A percentile compares a stretch with the other conserved stretches of the same genome.
Evolutionary conservation across 2,113 vertebrate genomes (phyloP).

Genomic region (Ptyas mucosa): DNA sequence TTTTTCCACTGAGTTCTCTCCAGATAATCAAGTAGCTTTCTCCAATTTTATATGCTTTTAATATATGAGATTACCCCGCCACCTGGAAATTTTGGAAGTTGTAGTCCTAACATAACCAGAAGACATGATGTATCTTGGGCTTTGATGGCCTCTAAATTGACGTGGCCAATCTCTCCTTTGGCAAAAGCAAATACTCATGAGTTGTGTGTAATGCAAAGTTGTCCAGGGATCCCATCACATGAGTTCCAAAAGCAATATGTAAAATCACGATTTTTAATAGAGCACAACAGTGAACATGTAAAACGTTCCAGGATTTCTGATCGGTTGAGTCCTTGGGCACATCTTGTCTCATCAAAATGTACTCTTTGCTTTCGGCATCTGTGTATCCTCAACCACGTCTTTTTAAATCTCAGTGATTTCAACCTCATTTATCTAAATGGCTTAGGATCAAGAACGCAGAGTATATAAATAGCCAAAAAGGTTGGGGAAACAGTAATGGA

Average conservation of each 20-base stretch:
- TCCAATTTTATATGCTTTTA: background rate
- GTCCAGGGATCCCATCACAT: too few relatives aligned
- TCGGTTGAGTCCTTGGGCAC: background rate
- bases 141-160: background rate
- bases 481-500: slow-evolving; percentile 1
- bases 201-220: background rate
- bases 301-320: background rate
- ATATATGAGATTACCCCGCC: background rate
- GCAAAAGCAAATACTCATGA: background rate
- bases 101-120: background rate
- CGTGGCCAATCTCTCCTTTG: background rate
- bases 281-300: background rate
- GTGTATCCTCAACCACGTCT: slow-evolving; percentile 14
- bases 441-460: background rate
- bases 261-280: background rate
- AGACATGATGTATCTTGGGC: background rate
- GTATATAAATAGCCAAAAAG: background rate
- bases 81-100: background rate
- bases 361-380: background rate
- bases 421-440: slow-evolving; percentile 17
- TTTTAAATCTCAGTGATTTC: background rate
- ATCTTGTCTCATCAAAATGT: slow-evolving; percentile 8
- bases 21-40: background rate
- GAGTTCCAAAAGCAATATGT: background rate
- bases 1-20: background rate